Base-by-base conservation (phyloP, 2,113 vertebrate species). In the Lutjanus erythropterus region DNA sequence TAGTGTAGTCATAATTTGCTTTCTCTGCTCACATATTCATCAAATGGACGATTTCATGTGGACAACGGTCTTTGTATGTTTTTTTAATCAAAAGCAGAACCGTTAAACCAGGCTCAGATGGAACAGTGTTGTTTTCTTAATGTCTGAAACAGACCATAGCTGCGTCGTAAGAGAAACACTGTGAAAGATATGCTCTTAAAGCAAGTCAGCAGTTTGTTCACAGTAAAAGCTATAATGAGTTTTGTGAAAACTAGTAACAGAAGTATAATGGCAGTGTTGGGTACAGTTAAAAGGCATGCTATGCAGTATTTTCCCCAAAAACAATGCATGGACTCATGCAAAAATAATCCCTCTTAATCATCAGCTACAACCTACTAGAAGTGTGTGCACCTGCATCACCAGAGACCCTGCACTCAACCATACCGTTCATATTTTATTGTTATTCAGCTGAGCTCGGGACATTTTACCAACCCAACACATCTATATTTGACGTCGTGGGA, bases 1-100 rank as follows among this genome's bases (percentile, higher is more conserved):
- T 78, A 76, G 42, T 78, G 31, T 19, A 52, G 62, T 47, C 58
- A 21, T 85, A 18, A 31, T 86, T 84, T 85, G 15, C 60, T 68
- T 56, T 60, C 37, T 81, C 18, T 53, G 42, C 41, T 70, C 25
- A 72, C 68, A 71, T 56, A 59, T 73, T 76, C 23, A 66, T 76
- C 72, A 83, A 62, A 83, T 72, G 37, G 41, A 16, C 46, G 19
- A 29, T 72, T 84, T 53, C 49, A 5, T 73, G 21, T 73, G 52
- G 71, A 35, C 41, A 23, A 58, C 18, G 16, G 9, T 44, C 33
- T 46, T 60, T 2, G 11, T 53, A 27, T 61, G n/a, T 68, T 15
- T 41, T 62, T 85, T 44, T 39, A 61, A 69, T 71, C 33, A 33
- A 64, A 65, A 64, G 31, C 27, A 35, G 50, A 67, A n/a, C 15